A percentile compares a stretch with the other conserved stretches of the same genome.
These are phyloP conservation scores for Pempheris klunzingeri DNA, from an alignment of 2,797 vertebrate species.

Conservation along the genomic window DNA sequence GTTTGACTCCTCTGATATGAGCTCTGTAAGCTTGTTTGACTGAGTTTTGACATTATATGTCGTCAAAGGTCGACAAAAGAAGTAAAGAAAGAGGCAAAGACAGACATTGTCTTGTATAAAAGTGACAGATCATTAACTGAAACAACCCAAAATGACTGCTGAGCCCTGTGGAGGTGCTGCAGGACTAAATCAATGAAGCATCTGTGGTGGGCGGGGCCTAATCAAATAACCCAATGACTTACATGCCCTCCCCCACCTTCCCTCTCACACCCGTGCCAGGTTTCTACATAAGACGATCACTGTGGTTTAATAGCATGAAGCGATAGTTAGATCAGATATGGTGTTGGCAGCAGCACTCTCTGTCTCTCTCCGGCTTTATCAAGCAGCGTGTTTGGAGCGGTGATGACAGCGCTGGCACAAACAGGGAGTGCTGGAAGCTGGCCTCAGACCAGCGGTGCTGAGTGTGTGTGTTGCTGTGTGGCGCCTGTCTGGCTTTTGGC, in stretches of 20 bases:
- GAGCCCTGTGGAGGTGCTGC: slow-evolving; percentile 50
- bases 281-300: slow-evolving; percentile 59
- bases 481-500: slow-evolving; percentile 72
- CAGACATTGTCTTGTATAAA: neutral
- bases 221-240: slow-evolving; percentile 49
- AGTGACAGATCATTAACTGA: slow-evolving; percentile 29
- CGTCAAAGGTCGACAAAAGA: too few species aligned
- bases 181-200: slow-evolving; percentile 55
- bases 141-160: slow-evolving; percentile 31
- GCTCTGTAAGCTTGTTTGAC: neutral
- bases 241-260: slow-evolving; percentile 29
- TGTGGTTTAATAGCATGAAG: slow-evolving; percentile 64
- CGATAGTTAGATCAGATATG: slow-evolving; percentile 62
- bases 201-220: slow-evolving; percentile 62
- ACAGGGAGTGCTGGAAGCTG: slow-evolving; percentile 67
- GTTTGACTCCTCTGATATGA: neutral
- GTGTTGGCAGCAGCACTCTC: slow-evolving; percentile 54
- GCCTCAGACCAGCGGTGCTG: slow-evolving; percentile 54
- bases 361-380: slow-evolving; percentile 61
- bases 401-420: slow-evolving; percentile 69
- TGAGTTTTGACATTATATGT: neutral
- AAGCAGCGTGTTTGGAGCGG: slow-evolving; percentile 67
- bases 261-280: slow-evolving; percentile 19
- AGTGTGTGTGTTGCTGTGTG: slow-evolving; percentile 56
- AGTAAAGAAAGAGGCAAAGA: neutral